Base-by-base conservation (phyloP, 2,113 vertebrate species). In the Regulus satrapa region DNA sequence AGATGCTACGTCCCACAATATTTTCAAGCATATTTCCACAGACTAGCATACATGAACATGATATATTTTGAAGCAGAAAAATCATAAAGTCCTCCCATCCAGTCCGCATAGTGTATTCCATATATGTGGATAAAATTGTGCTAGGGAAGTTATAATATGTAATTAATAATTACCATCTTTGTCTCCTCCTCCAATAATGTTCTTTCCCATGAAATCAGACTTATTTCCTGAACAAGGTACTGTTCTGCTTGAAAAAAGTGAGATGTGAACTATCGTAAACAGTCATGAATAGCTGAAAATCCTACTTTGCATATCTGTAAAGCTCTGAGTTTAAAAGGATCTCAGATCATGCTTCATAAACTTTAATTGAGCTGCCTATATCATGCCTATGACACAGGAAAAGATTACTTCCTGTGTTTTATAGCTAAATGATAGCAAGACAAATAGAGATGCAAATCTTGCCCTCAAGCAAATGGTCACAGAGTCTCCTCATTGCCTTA, bases 321-420 rank as follows among this genome's bases (percentile, higher is more conserved):
- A 63, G 64, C 64, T 77, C 49, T 87, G 41, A 54, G 49, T 94
- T 64, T 34, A 63, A 95, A 67, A 94, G 45, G 40, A 94, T 87
- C 62, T 81, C 36, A 32, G 61, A 68, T 52, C 85, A 85, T 38
- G 89, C 91, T 92, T 89, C 86, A 81, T 95, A 95, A 97, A 96
- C 69, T 89, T 89, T 92, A 94, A 96, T 79, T 89, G 84, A 94
- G 76, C 52, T 91, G 89, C 66, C 83, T 83, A 38, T 92, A 89
- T 92, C 68, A 69, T 83, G 87, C 64, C 48, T 91, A 12, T 89
- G 80, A 85, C 80, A 77, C 3, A 81, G 58, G 52, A 75, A 45
- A 91, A 91, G 73, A 95, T 96, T 92, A 71, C 48, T 95, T 61
- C 88, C 74, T 64, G 29, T 64, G 88, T 76, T 97, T 96, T 92